A percentile compares a stretch with the other conserved stretches of the same genome.
These are phyloP conservation scores for Cetoscarus ocellatus DNA, from an alignment of 2,797 vertebrate species.

Conservation along the genomic window DNA sequence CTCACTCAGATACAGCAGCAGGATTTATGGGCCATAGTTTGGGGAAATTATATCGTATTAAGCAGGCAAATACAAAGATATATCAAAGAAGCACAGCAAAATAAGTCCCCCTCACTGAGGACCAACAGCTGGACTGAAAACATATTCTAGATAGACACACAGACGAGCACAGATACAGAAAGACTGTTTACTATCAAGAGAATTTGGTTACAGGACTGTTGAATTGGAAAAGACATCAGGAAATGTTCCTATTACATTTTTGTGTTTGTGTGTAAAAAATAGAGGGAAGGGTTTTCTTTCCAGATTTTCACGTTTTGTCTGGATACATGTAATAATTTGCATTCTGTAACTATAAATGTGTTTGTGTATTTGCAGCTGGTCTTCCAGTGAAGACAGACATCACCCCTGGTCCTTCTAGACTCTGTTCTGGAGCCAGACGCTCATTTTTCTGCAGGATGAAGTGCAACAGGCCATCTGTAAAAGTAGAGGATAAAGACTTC, in stretches of 20 bases:
- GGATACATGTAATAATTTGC: too few relatives aligned
- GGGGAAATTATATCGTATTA: not conserved
- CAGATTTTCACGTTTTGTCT: too few relatives aligned
- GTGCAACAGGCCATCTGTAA: conserved; percentile 96
- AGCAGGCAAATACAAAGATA: not conserved
- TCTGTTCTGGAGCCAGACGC: conserved; percentile 95
- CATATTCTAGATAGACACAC: too few relatives aligned
- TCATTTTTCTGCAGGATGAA: conserved; percentile 99
- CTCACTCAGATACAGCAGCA: not conserved
- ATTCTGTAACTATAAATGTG: not conserved
- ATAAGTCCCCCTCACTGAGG: not conserved
- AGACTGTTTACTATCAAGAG: too few relatives aligned
- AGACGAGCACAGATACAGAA: too few relatives aligned
- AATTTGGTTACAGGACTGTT: not conserved
- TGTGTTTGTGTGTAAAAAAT: too few relatives aligned
- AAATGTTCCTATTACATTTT: not conserved
- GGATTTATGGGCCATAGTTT: not conserved
- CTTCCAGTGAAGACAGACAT: conserved; percentile 98
- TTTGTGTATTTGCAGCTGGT: conserved; percentile 85
- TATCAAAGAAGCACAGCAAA: not conserved
- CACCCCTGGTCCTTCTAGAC: conserved; percentile 94
- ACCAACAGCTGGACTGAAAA: not conserved
- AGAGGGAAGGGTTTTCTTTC: not conserved
- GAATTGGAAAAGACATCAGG: not conserved
- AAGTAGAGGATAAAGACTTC: conserved; percentile 98